phyloP scores from a whole-genome alignment of 2,888 invertebrate species.

The Andrena flavipes region DNA sequence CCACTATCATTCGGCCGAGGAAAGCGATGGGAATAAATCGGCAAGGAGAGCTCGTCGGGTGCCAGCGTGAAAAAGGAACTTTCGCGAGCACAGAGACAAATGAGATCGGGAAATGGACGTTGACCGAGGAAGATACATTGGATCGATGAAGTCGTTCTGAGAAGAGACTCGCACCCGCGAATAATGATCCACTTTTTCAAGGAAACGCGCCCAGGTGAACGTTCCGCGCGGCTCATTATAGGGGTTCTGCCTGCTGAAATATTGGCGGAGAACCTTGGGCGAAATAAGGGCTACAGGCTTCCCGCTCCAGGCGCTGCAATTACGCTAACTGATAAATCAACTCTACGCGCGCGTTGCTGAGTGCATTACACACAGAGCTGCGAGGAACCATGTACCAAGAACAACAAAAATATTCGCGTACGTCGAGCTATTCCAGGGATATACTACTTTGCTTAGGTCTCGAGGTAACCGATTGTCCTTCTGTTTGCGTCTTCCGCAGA shows the following conservation, averaged over 20 bases:
- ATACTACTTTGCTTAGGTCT: too few relatives aligned
- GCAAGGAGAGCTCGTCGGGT: not conserved
- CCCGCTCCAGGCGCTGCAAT: slow-evolving; percentile 20
- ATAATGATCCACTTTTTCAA: slow-evolving; percentile 45
- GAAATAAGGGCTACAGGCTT: slow-evolving; percentile 15
- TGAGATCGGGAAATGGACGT: slow-evolving; percentile 17
- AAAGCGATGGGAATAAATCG: slow-evolving; percentile 20
- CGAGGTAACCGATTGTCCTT: too few relatives aligned
- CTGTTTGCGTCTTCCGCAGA: too few relatives aligned
- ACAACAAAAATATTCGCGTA: not conserved
- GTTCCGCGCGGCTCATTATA: slow-evolving; percentile 5
- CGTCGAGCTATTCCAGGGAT: too few relatives aligned
- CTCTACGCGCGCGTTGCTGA: not conserved
- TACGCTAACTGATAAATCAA: slow-evolving; percentile 44
- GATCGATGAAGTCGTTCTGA: slow-evolving; percentile 30
- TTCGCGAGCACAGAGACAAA: slow-evolving; percentile 15
- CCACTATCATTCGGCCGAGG: not conserved
- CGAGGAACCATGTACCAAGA: not conserved
- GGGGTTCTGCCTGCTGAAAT: slow-evolving; percentile 5
- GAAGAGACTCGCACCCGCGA: slow-evolving; percentile 24
- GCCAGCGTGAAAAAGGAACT: slow-evolving; percentile 1
- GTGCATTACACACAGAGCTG: slow-evolving; percentile 17
- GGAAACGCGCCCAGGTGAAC: slow-evolving; percentile 23
- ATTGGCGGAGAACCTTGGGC: not conserved
- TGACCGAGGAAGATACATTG: slow-evolving; percentile 23